Evolutionary conservation across 2,888 invertebrate genomes (phyloP).

Genomic region (Zhengitettix transpicula): DNA sequence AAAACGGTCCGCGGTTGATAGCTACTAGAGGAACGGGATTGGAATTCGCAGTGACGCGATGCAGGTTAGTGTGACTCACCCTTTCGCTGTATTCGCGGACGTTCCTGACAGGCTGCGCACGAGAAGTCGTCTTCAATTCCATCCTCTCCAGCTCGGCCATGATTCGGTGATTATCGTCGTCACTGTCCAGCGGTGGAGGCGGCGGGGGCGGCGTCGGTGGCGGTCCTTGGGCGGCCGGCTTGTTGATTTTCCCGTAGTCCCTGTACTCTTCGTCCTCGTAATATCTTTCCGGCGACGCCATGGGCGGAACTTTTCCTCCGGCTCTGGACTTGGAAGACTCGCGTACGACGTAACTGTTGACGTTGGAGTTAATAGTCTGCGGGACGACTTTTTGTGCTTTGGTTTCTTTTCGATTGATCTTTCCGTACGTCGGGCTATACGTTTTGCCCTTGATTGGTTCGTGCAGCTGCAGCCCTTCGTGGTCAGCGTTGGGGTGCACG

Average conservation of each 20-base stretch:
- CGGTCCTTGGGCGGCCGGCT: background rate
- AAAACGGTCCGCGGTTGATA: no score
- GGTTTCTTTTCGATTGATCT: no score
- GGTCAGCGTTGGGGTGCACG: no score
- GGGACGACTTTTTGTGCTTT: no score
- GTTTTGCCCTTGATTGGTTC: no score
- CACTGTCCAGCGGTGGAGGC: background rate
- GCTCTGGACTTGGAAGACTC: no score
- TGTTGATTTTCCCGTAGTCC: background rate
- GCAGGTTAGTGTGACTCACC: background rate
- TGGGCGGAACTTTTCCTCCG: background rate
- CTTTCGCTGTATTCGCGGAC: background rate
- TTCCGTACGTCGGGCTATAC: no score
- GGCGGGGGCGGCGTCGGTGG: background rate
- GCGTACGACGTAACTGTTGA: no score
- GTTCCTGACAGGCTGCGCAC: background rate
- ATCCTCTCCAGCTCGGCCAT: background rate
- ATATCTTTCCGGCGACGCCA: background rate
- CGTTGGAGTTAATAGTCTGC: no score
- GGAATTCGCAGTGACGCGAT: no score
- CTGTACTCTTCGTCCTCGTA: background rate
- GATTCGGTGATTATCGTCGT: background rate
- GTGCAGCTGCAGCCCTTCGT: no score
- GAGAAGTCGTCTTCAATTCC: background rate
- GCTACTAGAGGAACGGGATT: no score